Evolutionary conservation across 2,797 vertebrate species (phyloP), one percentile per base, ranked within the genome.

Genomic region (Melanotaenia nigrans): DNA sequence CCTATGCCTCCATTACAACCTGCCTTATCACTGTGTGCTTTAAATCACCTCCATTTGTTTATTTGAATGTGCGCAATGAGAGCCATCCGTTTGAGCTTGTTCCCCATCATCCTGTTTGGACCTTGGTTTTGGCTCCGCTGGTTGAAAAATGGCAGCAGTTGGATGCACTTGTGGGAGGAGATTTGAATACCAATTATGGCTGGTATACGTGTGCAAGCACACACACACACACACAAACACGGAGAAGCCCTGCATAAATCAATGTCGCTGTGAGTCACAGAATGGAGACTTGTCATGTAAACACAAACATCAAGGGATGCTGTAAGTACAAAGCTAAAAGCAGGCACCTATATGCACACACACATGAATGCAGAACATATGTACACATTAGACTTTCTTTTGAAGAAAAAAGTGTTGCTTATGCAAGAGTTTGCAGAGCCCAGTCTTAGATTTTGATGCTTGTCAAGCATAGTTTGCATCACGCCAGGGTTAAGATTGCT

Each of bases 31-130:
- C 82, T 16, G 67, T 75, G 81, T 71, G 85, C 86, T 81, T 93
- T 92, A 92, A 94, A 93, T 93, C 91, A 90, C 87, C 84, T 80
- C 86, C 76, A 88, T 93, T 93, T 92, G 91, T 94, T 93, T 91
- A 84, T 93, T 85, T 78, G 86, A 90, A 88, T 69, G 85, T 85
- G 85, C 85, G 87, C 86, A 85, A 92, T 87, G 85, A 87, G 87
- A 92, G 79, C 86, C 92, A 85, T 92, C 92, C 84, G 71, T 89
- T 89, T 81, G 63, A 89, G 90, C 90, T 86, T 81, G 89, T 91
- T 90, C 85, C 86, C 76, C 90, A 88, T 87, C 91, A 85, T 74
- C 87, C 82, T 79, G 83, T 81, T 88, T 87, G 91, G 91, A 87
- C 90, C 85, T 90, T 85, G 87, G 89, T 87, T 82, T 62, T 56